These are phyloP conservation scores for Anoura caudifer DNA, from an alignment of 2,113 vertebrate genomes.

Conservation along the genomic window DNA sequence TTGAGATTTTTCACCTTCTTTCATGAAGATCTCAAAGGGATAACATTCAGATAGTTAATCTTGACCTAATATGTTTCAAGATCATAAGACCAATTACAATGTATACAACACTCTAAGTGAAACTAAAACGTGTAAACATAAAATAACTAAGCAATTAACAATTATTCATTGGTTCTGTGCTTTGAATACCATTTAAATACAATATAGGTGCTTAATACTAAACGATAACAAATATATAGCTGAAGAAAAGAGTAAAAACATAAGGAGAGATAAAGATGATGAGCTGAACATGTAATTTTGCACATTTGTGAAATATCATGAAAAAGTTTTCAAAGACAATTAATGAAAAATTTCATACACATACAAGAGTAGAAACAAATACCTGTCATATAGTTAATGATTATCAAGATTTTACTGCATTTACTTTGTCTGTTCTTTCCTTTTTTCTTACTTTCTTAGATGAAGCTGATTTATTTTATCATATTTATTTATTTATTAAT, in stretches of 20 bases:
- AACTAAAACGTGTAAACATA: not conserved
- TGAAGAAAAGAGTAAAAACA: not conserved
- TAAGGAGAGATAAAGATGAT: not conserved
- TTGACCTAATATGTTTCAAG: constrained; percentile 13
- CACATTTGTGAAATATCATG: not conserved
- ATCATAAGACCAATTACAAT: not conserved
- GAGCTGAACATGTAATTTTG: not conserved
- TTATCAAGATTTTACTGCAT: not conserved
- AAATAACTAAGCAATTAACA: not conserved
- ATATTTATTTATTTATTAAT: no score
- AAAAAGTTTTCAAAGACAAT: not conserved
- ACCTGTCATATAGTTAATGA: not conserved
- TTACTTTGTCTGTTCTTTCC: not conserved
- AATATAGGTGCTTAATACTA: not conserved
- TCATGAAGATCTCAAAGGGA: constrained; percentile 7
- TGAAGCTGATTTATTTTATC: not conserved
- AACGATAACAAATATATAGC: not conserved
- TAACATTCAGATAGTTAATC: not conserved
- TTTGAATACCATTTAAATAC: constrained; percentile 2
- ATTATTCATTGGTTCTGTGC: not conserved
- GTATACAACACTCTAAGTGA: not conserved
- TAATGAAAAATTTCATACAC: not conserved
- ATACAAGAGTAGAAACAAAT: not conserved
- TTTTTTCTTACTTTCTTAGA: not conserved
- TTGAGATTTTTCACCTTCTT: constrained; percentile 31